These are phyloP conservation scores for Acanthosepion pharaonis DNA, from an alignment of 2,888 invertebrate species.

Conservation along the genomic window DNA sequence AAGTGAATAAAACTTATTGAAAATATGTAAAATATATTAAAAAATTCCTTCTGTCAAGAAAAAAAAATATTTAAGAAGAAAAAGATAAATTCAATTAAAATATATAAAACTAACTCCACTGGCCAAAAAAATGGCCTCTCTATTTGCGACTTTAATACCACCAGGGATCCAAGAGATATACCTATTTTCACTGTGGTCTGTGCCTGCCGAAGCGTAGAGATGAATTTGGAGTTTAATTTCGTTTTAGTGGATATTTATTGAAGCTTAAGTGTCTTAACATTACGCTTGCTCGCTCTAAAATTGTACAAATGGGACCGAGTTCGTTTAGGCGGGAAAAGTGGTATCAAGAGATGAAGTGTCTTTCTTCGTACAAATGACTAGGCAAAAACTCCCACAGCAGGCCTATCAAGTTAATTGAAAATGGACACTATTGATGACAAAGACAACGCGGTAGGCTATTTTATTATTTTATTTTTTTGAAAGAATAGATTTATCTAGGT, in stretches of 20 bases:
- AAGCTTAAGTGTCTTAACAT: neutral
- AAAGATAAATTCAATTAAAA: neutral
- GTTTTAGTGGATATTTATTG: conserved; percentile 33
- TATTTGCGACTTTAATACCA: neutral
- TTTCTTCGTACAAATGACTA: neutral
- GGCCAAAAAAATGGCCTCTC: neutral
- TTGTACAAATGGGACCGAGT: neutral
- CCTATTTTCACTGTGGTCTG: neutral
- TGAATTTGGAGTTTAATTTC: conserved; percentile 20
- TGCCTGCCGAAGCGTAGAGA: neutral
- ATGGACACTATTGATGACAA: neutral
- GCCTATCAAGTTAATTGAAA: neutral
- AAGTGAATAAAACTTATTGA: neutral
- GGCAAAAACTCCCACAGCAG: neutral
- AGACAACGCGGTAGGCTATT: neutral
- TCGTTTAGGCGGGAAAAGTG: neutral
- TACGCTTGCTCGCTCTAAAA: neutral
- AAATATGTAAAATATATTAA: neutral
- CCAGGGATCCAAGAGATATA: neutral
- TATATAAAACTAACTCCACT: neutral
- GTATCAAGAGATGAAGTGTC: neutral
- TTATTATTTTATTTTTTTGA: neutral
- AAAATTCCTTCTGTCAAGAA: neutral
- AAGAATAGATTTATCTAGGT: too few relatives aligned
- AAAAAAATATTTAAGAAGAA: neutral